Evolutionary conservation across 1,140 invertebrate genomes (phyloP), one percentile per base, ranked within the genome.

Genomic region (Brachionus plicatilis): DNA sequence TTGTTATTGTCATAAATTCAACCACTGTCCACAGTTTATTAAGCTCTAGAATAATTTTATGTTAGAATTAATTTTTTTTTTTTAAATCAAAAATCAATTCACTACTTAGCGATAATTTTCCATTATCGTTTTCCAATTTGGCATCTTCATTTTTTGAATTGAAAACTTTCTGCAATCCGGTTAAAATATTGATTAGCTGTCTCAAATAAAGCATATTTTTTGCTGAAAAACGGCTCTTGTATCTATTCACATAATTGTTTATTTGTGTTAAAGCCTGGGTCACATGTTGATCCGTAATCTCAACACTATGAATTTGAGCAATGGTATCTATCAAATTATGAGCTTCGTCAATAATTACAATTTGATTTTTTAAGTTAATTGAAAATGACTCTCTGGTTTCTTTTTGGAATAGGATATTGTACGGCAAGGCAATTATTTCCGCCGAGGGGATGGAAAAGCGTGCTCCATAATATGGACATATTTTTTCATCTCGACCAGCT

Each of bases 331-430:
- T 90, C 6, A 99, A 91, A 91, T 99, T 99, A 87, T 99, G 97
- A 7, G 97, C 97, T 90, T 99, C 97, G 89, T 99, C 97, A 68
- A 99, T 93, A 85, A 99, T 94, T 0, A 99, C 90, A 60, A 99
- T 90, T 88, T 94, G 95, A 85, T 94, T 92, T 87, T 94, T 92
- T 4, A 98, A 87, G 85, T 93, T 92, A 7, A 99, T 93, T n/a
- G 94, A 94, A 88, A 92, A 92, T 1, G 94, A 94, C 85, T 93
- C 92, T 86, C 97, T 91, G 0, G 96, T 97, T 9, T 91, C 91
- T 88, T 93, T 93, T 88, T 97, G 96, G 7, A 99, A 91, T 76
- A 99, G 91, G 33, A 94, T 90, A 83, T 91, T 90, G 86, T 91
- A 91, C 3, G 91, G 91, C 8, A 91, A 76, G 4, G 89, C 88